Base-by-base conservation (phyloP, 2,888 invertebrate species). In the Papilio protenor region DNA sequence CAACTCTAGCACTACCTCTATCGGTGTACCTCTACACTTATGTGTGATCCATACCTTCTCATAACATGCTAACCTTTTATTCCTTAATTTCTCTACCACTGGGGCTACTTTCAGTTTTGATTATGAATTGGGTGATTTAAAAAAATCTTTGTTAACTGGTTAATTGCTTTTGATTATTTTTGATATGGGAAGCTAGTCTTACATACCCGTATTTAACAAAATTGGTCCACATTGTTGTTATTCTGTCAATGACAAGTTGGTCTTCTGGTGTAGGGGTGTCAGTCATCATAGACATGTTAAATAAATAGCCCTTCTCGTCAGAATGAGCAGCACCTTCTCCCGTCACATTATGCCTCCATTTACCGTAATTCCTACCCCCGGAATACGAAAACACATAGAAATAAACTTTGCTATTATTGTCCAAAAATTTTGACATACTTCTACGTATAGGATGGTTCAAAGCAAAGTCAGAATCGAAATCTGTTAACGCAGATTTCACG, bases 261-360 rank as follows among this genome's bases (percentile, higher is more conserved):
- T 88, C 87, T 27, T 81, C 81, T 18, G 82, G 81, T 10, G 80
- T 81, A 0, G 83, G 81, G 0, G 80, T 75, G 0, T 81, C 81
- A 2, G 82, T 73, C 18, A 83, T 74, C 8, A 77, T 77, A 18
- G 77, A 64, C 55, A 84, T 73, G 18, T 88, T 84, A 73, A 90
- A 92, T n/a, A 92, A 81, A 80, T 90, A 92, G 49, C 84, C 82
- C 2, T 91, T 81, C 76, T 91, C 91, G 10, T 87, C 86, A 3
- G 85, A 85, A 80, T 92, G 92, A 0, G 84, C 85, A 12, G 90
- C 91, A 0, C 88, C 90, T 89, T 90, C 0, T 87, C 89, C 82
- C 14, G 83, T 81, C 0, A 87, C 71, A 55, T 85, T 88, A n/a
- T 23, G 3, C 4, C 23, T 49, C 0, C 73, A 66, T 79, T 85